Base-by-base conservation (phyloP, 2,113 vertebrate species). In the Capreolus pygargus region DNA sequence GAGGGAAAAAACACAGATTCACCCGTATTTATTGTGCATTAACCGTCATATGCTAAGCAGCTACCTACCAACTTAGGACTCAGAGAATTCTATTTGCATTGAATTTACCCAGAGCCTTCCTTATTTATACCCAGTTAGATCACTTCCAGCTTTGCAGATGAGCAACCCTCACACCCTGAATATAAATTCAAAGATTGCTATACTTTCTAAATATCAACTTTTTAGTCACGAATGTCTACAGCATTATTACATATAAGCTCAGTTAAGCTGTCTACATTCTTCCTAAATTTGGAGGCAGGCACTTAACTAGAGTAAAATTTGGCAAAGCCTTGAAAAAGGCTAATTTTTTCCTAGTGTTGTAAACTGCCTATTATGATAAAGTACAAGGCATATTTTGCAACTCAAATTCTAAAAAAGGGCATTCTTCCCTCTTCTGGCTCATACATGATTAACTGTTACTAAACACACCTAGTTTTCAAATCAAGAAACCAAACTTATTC, bases 281-380 rank as follows among this genome's bases (percentile, higher is more conserved):
- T 67, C 93, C 87, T 83, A 57, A 89, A 82, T n/a, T 27, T 95
- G 55, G 28, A 96, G 84, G 84, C 79, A 89, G 84, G 84, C 79
- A 89, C 28, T 94, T 70, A 52, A 43, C 67, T 86, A 36, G 47
- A 45, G 39, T 76, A 86, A 93, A 94, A 96, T 83, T 33, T 96
- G 88, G 93, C 93, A 95, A 89, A 95, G 88, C 8, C 64, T 86
- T 93, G 86, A 90, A 86, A 95, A 94, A 90, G 79, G 83, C 36
- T 43, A 14, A 60, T 54, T 61, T 95, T 83, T 89, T 89, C 36
- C 55, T 78, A 78, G 57, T 30, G 28, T 11, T 70, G 17, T 96
- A 86, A 96, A 94, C 30, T 81, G 88, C 70, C 90, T 67, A 82
- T 92, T 79, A 83, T 39, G 81, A 83, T 55, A 83, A 89, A 95